Evolutionary conservation across 2,888 invertebrate genomes (phyloP).

Genomic region (Leptopilina myrica): DNA sequence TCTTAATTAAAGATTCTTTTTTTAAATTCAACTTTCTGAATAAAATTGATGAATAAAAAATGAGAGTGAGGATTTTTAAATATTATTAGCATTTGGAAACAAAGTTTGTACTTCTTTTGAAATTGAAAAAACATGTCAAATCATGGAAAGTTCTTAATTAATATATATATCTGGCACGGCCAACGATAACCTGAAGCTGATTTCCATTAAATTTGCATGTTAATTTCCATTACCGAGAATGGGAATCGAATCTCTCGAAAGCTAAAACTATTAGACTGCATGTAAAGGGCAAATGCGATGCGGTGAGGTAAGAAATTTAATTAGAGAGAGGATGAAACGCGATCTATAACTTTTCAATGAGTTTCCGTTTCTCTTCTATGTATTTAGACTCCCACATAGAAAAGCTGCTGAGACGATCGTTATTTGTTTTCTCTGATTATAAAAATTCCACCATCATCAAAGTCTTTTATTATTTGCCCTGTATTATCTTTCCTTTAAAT

Average conservation of each 20-base stretch:
- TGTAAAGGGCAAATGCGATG: conserved; percentile 10
- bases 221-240: conserved; percentile 23
- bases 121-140: conserved; percentile 12
- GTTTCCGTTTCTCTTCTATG: conserved; percentile 6
- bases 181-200: conserved; percentile 25
- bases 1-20: no score
- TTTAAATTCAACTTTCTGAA: no score
- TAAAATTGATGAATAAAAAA: no score
- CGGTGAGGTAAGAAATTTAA: conserved; percentile 19
- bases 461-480: no score
- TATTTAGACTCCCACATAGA: background rate
- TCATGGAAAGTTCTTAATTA: conserved; percentile 17
- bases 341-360: conserved; percentile 25
- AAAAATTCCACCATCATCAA: background rate
- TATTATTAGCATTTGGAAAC: conserved; percentile 7
- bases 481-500: no score
- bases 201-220: conserved; percentile 40
- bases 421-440: background rate
- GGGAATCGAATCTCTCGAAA: conserved; percentile 14
- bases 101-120: background rate
- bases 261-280: conserved; percentile 16
- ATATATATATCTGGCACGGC: conserved; percentile 2
- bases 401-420: background rate
- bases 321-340: conserved; percentile 20
- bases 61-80: background rate